Conservation (phyloP, 2,113 vertebrate genomes). For the Aplodontia rufa region DNA sequence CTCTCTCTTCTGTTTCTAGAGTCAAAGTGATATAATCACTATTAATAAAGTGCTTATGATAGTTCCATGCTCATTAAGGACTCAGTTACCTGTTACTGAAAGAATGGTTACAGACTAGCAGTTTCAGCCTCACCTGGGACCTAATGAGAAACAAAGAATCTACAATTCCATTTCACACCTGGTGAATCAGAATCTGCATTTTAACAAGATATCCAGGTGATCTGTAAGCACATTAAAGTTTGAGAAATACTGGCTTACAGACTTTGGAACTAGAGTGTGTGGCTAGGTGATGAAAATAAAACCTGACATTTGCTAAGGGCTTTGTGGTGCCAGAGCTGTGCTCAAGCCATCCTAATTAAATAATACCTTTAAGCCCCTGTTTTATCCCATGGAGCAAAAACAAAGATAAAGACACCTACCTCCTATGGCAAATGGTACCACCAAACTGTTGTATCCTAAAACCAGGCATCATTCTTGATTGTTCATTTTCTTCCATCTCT, state of each 20-base stretch:
- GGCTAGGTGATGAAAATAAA: constrained; percentile 53
- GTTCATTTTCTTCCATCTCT: background rate
- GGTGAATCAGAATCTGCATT: background rate
- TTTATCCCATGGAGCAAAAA: constrained; percentile 31
- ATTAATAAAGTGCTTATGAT: background rate
- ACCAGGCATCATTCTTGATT: background rate
- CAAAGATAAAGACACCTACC: background rate
- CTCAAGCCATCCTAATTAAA: constrained; percentile 38
- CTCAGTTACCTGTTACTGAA: background rate
- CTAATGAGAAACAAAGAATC: constrained; percentile 4
- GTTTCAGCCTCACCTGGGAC: background rate
- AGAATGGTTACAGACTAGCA: background rate
- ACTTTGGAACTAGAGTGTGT: constrained; percentile 42
- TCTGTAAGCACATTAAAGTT: background rate
- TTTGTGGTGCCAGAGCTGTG: background rate
- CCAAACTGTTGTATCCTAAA: background rate
- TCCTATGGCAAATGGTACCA: background rate
- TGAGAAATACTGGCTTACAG: background rate
- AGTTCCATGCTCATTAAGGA: background rate
- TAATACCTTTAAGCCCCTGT: background rate
- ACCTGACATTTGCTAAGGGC: constrained; percentile 37
- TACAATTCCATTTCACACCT: background rate
- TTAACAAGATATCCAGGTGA: constrained; percentile 15
- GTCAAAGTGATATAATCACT: background rate
- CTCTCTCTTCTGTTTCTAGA: background rate